These are phyloP conservation scores for Heteromurus nitidus DNA, from an alignment of 2,888 invertebrate genomes.

Conservation along the genomic window DNA sequence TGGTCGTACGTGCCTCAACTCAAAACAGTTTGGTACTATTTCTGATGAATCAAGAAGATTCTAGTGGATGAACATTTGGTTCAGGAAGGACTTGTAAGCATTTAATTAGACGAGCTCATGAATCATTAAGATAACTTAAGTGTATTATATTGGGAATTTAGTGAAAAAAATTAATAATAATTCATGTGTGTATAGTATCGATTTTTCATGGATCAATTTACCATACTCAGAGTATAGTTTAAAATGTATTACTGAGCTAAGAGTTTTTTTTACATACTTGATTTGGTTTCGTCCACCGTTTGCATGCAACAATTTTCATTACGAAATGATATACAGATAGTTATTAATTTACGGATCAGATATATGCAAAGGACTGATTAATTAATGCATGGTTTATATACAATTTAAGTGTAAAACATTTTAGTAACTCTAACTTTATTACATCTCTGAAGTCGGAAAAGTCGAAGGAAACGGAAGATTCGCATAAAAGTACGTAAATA, in stretches of 20 bases:
- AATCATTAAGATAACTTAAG: too few relatives aligned
- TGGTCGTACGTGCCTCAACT: conserved; percentile 56
- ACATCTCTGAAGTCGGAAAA: conserved; percentile 17
- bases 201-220: too few relatives aligned
- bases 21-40: conserved; percentile 57
- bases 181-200: too few relatives aligned
- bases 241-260: not conserved
- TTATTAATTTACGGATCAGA: conserved; percentile 1
- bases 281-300: conserved; percentile 7
- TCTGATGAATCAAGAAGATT: not conserved
- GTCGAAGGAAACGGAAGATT: conserved; percentile 13
- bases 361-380: conserved; percentile 39
- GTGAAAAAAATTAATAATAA: too few relatives aligned
- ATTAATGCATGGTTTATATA: not conserved
- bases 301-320: not conserved
- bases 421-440: too few relatives aligned
- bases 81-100: conserved; percentile 19
- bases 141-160: too few relatives aligned
- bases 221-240: conserved; percentile 8
- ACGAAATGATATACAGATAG: too few relatives aligned
- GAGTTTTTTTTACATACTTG: conserved; percentile 21
- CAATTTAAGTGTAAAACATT: too few relatives aligned
- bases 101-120: conserved; percentile 18
- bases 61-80: not conserved
- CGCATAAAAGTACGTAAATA: too few relatives aligned